Percentiles rank a stretch among this genome's conserved stretches.
These are phyloP conservation scores for Dreissena rostriformis DNA, from an alignment of 1,140 invertebrate genomes.

Conservation along the genomic window DNA sequence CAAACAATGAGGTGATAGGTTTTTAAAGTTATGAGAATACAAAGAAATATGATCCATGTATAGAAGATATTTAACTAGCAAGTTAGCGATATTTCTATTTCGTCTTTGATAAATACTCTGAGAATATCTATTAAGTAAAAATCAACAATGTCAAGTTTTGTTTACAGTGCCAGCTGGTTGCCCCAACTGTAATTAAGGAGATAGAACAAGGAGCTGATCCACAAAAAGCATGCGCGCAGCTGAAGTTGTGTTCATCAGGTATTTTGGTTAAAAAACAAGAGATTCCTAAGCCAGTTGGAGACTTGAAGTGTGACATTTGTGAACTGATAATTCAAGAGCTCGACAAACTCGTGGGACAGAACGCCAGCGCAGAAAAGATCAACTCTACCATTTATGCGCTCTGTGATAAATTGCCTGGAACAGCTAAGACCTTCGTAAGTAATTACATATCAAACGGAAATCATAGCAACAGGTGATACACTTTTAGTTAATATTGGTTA, in stretches of 20 bases:
- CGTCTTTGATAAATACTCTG: no score
- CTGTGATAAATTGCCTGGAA: constrained; percentile 1
- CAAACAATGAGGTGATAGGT: no score
- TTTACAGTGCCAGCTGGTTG: constrained; percentile 10
- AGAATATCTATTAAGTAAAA: no score
- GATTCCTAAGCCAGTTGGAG: constrained; percentile 34
- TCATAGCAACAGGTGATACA: no score
- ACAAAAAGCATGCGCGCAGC: neutral
- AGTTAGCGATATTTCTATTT: no score
- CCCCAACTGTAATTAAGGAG: constrained; percentile 14
- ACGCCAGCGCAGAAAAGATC: constrained; percentile 18
- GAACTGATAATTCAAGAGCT: constrained; percentile 7
- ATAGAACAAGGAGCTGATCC: constrained; percentile 28
- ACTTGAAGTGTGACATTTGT: constrained; percentile 39
- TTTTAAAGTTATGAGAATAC: no score
- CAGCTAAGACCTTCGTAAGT: constrained; percentile 21
- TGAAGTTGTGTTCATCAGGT: constrained; percentile 12
- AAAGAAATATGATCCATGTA: no score
- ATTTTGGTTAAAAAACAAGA: no score
- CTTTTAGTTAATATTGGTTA: no score
- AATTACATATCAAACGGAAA: neutral
- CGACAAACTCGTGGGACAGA: constrained; percentile 12
- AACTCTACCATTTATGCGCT: constrained; percentile 20
- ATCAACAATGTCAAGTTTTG: no score
- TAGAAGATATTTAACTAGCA: no score